Base-by-base conservation (phyloP, 2,888 invertebrate species). In the Julus scandinavius region DNA sequence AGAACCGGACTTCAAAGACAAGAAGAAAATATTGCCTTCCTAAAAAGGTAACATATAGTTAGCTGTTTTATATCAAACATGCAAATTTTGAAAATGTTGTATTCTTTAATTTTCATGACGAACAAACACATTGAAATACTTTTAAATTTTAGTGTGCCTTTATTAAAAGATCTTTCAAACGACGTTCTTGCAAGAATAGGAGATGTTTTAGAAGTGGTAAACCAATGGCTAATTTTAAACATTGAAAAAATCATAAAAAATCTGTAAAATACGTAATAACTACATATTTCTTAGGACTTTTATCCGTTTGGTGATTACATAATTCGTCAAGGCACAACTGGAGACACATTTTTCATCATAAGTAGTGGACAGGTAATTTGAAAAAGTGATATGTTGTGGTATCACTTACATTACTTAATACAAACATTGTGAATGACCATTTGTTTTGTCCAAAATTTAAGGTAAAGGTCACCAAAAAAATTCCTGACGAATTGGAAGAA, bases 271-370 rank as follows among this genome's bases (percentile, higher is more conserved):
- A 58, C 3, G 38, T 38, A 54, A 41, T 86, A 80, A 87, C 17
- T 40, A 38, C 49, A 84, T 50, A 50, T 88, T 90, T 29, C 90
- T 91, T 90, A 96, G 95, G 96, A 97, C 92, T 96, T 96, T 92
- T 97, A 96, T 92, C 94, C 95, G 49, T 94, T 96, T 3, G 96
- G 95, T 2, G 95, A 95, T 0, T 94, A 95, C 89, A 97, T 98
- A 89, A 95, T 98, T 15, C 94, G 95, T 0, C 97, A 98, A 92
- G 97, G 97, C 0, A 97, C 97, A 90, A 94, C 94, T 50, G 97
- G 97, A 2, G 96, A 97, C 92, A 97, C 96, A 90, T 98, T 98
- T 93, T 98, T 96, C 91, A 97, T 98, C 89, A 97, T 98, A 91
- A 95, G 96, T 90, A 96, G 96, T 7, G 97, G 97, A 29, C 95